These are phyloP conservation scores for Conus betulinus DNA, from an alignment of 1,140 invertebrate genomes.

Conservation along the genomic window DNA sequence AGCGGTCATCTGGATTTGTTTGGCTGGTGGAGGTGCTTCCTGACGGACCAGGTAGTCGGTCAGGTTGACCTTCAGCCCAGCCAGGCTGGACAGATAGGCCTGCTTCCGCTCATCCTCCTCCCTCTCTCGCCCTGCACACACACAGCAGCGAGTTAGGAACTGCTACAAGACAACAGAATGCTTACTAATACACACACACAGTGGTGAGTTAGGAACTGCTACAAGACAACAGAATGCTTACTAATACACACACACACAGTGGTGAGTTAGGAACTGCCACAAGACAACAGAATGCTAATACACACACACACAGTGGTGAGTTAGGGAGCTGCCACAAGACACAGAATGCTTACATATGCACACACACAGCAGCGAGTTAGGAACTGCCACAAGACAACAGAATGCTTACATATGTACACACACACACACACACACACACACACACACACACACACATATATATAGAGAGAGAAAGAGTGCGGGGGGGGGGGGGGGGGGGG, in stretches of 20 bases:
- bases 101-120: conserved; percentile 44
- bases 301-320: conserved; percentile 7
- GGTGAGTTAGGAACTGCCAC: no score
- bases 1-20: conserved; percentile 45
- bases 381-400: not conserved
- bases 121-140: conserved; percentile 45
- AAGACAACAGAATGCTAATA: not conserved
- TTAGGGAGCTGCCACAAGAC: no score
- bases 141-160: no score
- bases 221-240: no score
- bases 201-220: no score
- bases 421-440: conserved; percentile 10
- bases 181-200: not conserved
- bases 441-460: not conserved
- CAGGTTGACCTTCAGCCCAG: conserved; percentile 57
- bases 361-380: not conserved
- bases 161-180: not conserved
- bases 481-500: no score
- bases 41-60: conserved; percentile 58
- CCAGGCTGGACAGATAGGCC: conserved; percentile 48
- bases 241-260: not conserved
- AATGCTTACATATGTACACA: not conserved
- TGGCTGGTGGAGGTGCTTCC: conserved; percentile 33
- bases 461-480: not conserved
- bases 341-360: not conserved